Evolutionary conservation across 30 jellyfish, hydroid and myxozoan genomes (phyloP).

Genomic region (Aurelia aurita): DNA sequence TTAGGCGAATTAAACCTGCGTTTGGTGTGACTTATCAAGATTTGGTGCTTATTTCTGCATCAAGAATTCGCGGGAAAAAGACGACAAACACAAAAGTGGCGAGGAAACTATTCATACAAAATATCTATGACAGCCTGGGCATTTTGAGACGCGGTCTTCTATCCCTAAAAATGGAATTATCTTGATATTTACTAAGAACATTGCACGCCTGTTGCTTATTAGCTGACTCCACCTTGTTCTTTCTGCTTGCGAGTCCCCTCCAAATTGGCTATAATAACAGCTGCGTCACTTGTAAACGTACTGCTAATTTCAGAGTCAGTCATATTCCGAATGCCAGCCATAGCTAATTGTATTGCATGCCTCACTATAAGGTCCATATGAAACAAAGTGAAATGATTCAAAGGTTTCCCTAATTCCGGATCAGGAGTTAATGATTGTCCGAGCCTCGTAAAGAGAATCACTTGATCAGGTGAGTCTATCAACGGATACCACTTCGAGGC

Average conservation of each 20-base stretch:
- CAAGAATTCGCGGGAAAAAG: too few species aligned
- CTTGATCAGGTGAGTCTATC: constrained; percentile 36
- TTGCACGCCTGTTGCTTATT: too few species aligned
- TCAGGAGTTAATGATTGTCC: constrained; percentile 57
- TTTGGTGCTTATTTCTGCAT: too few species aligned
- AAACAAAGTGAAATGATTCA: constrained; percentile 35
- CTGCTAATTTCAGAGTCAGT: constrained; percentile 55
- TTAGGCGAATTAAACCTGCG: too few species aligned
- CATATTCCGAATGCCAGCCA: constrained; percentile 51
- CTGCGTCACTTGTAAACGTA: constrained; percentile 26
- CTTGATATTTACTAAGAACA: too few species aligned
- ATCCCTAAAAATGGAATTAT: too few species aligned
- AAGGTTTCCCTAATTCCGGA: constrained; percentile 28
- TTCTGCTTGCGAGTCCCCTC: constrained; percentile 37
- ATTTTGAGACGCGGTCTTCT: too few species aligned
- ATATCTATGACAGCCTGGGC: too few species aligned
- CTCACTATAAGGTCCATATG: constrained; percentile 64
- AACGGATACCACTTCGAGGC: constrained; percentile 61
- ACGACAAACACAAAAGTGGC: too few species aligned
- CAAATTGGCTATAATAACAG: constrained; percentile 7
- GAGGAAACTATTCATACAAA: too few species aligned
- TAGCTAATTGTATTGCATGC: constrained; percentile 41
- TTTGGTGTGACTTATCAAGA: too few species aligned
- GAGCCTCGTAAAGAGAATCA: constrained; percentile 14
- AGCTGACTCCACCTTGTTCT: constrained; percentile 49